Percentiles rank a stretch among this genome's conserved stretches.
These are phyloP conservation scores for Bombus sibiricus DNA, from an alignment of 1,140 invertebrate genomes.

Conservation along the genomic window DNA sequence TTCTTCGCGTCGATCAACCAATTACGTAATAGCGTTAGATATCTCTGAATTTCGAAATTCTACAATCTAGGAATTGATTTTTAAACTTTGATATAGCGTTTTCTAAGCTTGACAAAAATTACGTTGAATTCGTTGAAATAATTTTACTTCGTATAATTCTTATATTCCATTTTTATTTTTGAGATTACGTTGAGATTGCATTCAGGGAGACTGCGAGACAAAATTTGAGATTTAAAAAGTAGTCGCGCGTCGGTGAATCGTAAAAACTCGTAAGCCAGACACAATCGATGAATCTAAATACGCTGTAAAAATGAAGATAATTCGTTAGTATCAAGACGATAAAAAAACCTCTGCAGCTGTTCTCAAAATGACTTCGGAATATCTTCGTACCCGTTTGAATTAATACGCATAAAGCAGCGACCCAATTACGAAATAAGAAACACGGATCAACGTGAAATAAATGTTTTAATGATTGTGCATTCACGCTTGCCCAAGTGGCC, in stretches of 20 bases:
- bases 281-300: neutral
- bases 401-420: constrained; percentile 16
- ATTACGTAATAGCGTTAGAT: neutral
- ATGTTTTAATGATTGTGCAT: constrained; percentile 34
- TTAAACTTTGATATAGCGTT: neutral
- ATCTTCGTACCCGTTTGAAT: neutral
- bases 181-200: no score
- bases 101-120: no score
- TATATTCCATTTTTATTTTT: no score
- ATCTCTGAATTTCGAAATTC: neutral
- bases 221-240: no score
- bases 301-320: neutral
- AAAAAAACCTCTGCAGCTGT: neutral
- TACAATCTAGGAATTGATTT: neutral
- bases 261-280: neutral
- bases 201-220: no score
- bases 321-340: neutral
- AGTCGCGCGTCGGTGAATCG: neutral
- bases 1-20: no score
- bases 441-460: constrained; percentile 32
- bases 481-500: constrained; percentile 20
- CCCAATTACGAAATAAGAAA: constrained; percentile 31
- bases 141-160: no score
- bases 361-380: neutral
- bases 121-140: neutral